phyloP scores from a whole-genome alignment of 2,113 vertebrate genomes.

The Arizona elegans region DNA sequence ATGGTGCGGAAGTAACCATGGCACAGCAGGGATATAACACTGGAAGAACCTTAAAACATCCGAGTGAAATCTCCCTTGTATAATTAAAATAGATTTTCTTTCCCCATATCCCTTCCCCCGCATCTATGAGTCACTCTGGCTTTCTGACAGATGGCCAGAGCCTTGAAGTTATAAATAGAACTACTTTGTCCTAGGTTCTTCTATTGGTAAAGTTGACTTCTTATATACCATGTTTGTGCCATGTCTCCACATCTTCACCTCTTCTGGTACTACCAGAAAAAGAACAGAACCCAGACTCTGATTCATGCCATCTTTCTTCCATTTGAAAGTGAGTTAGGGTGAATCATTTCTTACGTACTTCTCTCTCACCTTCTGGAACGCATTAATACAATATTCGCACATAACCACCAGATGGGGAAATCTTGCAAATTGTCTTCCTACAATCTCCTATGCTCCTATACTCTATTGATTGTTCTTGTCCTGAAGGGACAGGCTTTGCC shows the following conservation, averaged over 20 bases:
- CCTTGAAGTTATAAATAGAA: conserved; percentile 68
- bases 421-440: not conserved
- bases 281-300: not conserved
- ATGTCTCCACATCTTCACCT: not conserved
- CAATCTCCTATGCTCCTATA: not conserved
- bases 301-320: not conserved
- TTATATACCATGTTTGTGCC: not conserved
- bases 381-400: not conserved
- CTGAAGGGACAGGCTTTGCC: not conserved
- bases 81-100: not conserved
- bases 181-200: conserved; percentile 4
- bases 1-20: not conserved
- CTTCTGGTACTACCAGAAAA: not conserved
- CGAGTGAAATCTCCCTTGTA: not conserved
- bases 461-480: not conserved
- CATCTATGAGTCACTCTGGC: conserved; percentile 58
- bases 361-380: not conserved
- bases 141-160: not conserved
- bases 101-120: conserved; percentile 47
- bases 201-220: not conserved
- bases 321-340: not conserved
- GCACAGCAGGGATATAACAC: not conserved
- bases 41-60: not conserved
- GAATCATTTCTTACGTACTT: not conserved
- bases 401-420: not conserved